Evolutionary conservation across 2,113 vertebrate species (phyloP).

Genomic region (Serilophus lunatus): DNA sequence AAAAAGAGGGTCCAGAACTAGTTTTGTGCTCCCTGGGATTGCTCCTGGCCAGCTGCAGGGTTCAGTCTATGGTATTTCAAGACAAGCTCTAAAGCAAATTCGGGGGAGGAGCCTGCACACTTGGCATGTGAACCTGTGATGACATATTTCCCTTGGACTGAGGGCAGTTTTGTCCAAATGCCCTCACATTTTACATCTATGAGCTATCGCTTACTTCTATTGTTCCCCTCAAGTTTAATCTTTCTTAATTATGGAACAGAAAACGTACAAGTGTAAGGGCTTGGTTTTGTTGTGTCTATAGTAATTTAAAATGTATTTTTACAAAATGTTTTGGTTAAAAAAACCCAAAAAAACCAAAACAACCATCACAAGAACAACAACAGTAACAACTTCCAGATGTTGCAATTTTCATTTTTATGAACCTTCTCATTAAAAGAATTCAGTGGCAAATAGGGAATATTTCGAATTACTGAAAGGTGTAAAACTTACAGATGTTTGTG

Average conservation of each 20-base stretch:
- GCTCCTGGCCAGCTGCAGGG: not conserved
- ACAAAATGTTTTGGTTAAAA: constrained; percentile 41
- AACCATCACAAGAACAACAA: not conserved
- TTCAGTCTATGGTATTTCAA: not conserved
- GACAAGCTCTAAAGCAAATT: constrained; percentile 23
- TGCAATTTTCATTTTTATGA: constrained; percentile 52
- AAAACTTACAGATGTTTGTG: constrained; percentile 48
- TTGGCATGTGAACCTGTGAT: constrained; percentile 6
- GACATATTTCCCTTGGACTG: constrained; percentile 44
- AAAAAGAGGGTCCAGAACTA: not conserved
- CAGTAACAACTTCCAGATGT: not conserved
- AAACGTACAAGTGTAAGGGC: not conserved
- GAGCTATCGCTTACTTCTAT: not conserved
- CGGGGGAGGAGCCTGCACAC: constrained; percentile 43
- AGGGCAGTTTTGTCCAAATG: constrained; percentile 22
- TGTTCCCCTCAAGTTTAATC: constrained; percentile 1
- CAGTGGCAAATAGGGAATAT: constrained; percentile 31
- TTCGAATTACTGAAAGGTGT: not conserved
- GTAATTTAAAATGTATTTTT: constrained; percentile 24
- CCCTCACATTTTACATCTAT: not conserved
- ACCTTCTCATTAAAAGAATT: constrained; percentile 3
- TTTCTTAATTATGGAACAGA: constrained; percentile 26
- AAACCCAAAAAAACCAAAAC: not conserved
- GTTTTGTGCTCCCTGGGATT: not conserved
- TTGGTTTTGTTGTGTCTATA: constrained; percentile 10